A percentile compares a stretch with the other conserved stretches of the same genome.
Evolutionary conservation across 2,888 invertebrate species (phyloP).

Genomic region (Pterobdella sp.): DNA sequence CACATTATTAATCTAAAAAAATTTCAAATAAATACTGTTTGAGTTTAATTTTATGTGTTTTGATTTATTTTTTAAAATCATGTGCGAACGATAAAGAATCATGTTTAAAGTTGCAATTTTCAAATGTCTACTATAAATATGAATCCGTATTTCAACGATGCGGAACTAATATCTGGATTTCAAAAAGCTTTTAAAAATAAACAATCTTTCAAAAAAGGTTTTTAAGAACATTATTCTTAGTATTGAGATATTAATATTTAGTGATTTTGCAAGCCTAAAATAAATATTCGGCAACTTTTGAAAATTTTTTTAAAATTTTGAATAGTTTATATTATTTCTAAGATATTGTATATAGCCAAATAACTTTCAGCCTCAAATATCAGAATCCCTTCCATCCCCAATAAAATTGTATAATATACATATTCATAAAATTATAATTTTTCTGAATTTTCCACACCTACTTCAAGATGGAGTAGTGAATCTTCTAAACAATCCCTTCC

Average conservation of each 20-base stretch:
- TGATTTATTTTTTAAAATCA: no score
- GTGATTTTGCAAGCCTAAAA: neutral
- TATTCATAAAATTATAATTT: neutral
- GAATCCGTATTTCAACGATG: constrained; percentile 4
- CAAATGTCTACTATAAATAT: neutral
- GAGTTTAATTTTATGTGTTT: no score
- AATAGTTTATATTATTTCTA: neutral
- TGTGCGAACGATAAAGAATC: no score
- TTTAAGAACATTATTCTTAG: neutral
- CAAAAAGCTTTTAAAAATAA: constrained; percentile 31
- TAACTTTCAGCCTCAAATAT: neutral
- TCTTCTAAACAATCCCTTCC: constrained; percentile 41
- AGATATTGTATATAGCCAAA: neutral
- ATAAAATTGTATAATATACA: no score
- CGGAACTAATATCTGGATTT: neutral
- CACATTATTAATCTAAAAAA: no score
- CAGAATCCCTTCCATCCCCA: neutral
- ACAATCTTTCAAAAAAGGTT: constrained; percentile 25
- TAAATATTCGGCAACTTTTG: no score
- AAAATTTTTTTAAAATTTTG: no score
- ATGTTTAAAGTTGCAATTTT: no score
- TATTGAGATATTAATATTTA: neutral
- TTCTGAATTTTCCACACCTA: no score
- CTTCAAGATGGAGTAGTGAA: constrained; percentile 29
- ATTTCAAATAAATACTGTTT: no score